phyloP scores from a whole-genome alignment of 2,888 invertebrate species.

The Belgica antarctica region DNA sequence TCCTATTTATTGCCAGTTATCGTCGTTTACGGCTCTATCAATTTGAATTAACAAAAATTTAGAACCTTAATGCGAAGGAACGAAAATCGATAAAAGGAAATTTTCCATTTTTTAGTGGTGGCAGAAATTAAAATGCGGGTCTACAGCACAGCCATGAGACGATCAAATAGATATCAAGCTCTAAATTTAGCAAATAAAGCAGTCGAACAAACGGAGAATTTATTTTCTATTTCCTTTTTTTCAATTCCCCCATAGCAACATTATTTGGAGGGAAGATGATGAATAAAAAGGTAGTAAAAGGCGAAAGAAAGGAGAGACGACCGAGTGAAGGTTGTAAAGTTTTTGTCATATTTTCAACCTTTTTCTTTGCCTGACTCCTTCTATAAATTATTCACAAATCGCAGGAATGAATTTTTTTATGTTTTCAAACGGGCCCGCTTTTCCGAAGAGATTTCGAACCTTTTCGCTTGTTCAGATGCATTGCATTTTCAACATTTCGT shows the following conservation, averaged over 20 bases:
- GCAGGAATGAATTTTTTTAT: constrained; percentile 29
- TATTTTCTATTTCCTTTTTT: constrained; percentile 8
- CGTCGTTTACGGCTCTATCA: not conserved
- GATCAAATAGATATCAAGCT: not conserved
- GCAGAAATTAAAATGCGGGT: constrained; percentile 12
- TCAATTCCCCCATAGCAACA: constrained; percentile 30
- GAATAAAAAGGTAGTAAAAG: not conserved
- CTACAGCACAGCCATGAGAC: not conserved
- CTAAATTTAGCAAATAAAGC: not conserved
- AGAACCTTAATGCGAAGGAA: too few relatives aligned
- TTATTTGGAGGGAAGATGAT: constrained; percentile 18
- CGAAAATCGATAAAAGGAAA: constrained; percentile 24
- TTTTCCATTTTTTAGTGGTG: not conserved
- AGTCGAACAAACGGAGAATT: not conserved
- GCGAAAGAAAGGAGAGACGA: not conserved
- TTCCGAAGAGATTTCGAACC: constrained; percentile 12
- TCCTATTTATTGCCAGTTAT: not conserved
- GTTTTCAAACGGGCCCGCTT: not conserved
- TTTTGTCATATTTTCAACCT: constrained; percentile 29
- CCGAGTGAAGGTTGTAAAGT: constrained; percentile 25
- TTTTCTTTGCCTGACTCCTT: not conserved
- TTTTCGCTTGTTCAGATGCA: not conserved
- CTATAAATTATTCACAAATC: constrained; percentile 41
- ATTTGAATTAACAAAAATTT: constrained; percentile 9
- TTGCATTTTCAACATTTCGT: constrained; percentile 15